Conservation (phyloP, 1,140 invertebrate species). For the Gonioctena quinquepunctata region DNA sequence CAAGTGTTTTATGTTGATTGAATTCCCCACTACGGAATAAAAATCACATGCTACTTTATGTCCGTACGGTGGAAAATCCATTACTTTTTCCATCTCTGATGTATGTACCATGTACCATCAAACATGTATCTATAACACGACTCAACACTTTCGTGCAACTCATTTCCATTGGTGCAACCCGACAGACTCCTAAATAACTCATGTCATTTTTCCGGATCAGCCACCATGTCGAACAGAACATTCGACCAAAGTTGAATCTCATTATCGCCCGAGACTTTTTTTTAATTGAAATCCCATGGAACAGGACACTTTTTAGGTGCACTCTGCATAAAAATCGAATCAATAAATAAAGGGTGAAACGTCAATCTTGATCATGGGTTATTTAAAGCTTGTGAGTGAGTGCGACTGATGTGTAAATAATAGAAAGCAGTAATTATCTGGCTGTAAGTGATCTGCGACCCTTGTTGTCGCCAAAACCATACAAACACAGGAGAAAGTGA, state of each 20-base stretch:
- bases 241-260: not conserved
- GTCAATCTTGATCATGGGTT: constrained; percentile 19
- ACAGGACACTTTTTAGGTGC: not conserved
- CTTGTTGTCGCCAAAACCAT: constrained; percentile 39
- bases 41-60: too few species aligned
- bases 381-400: constrained; percentile 26
- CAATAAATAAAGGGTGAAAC: constrained; percentile 15
- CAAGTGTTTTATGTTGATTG: too few species aligned
- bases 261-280: not conserved
- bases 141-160: not conserved
- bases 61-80: too few species aligned
- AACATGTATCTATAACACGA: not conserved
- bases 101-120: not conserved
- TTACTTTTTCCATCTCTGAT: too few species aligned
- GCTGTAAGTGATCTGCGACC: constrained; percentile 41
- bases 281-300: not conserved
- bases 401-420: constrained; percentile 38
- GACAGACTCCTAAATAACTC: not conserved
- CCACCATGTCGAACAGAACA: not conserved
- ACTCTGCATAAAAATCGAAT: not conserved
- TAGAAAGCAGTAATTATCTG: constrained; percentile 44
- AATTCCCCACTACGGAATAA: too few species aligned
- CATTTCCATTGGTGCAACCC: not conserved
- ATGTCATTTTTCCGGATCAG: not conserved
- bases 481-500: constrained; percentile 26